Evolutionary conservation across 2,888 invertebrate species (phyloP).

Genomic region (Apotomis capreana): DNA sequence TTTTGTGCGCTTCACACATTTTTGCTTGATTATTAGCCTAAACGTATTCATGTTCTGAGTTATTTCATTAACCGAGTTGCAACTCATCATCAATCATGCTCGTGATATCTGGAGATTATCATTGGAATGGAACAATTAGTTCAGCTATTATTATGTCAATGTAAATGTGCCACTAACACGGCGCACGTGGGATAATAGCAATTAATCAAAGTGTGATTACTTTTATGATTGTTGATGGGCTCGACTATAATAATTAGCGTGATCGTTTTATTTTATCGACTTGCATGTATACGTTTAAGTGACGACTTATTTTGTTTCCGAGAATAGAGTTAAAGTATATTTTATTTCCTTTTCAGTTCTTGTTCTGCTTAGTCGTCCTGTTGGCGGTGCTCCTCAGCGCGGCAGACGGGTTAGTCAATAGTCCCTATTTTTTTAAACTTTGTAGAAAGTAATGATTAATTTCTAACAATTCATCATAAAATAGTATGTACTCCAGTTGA

Average conservation of each 20-base stretch:
- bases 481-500: too few species aligned
- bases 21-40: slow-evolving; percentile 44
- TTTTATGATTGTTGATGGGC: background rate
- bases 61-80: slow-evolving; percentile 19
- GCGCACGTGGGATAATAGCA: slow-evolving; percentile 9
- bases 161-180: background rate
- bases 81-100: slow-evolving; percentile 10
- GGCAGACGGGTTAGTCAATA: slow-evolving; percentile 61
- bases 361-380: slow-evolving; percentile 57
- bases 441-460: too few species aligned
- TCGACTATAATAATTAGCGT: background rate
- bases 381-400: slow-evolving; percentile 53
- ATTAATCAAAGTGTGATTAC: slow-evolving; percentile 6
- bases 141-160: slow-evolving; percentile 21
- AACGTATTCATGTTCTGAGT: slow-evolving; percentile 42
- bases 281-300: background rate
- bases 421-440: too few species aligned
- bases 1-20: slow-evolving; percentile 43
- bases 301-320: background rate
- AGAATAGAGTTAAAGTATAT: background rate
- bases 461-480: too few species aligned
- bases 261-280: background rate
- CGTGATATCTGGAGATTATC: slow-evolving; percentile 5
- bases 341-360: slow-evolving; percentile 57
- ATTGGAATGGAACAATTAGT: slow-evolving; percentile 17